Conservation (phyloP, 2,113 vertebrate species). For the Mellivora capensis region DNA sequence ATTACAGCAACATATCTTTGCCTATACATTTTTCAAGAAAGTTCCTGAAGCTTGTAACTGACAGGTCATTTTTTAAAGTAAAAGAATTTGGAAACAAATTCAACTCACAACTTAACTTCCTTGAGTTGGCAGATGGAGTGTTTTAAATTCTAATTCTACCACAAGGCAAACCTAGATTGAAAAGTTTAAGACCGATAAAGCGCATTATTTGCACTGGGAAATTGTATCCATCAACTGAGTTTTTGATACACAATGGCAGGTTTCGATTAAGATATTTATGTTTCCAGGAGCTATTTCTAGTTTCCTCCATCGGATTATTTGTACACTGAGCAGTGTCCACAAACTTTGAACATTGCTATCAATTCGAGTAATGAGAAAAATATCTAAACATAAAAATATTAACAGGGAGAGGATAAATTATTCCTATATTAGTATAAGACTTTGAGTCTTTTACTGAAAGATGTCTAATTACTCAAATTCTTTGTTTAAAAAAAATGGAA, state of each 20-base stretch:
- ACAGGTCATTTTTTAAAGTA: not conserved
- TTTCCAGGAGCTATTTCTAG: not conserved
- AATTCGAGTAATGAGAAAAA: not conserved
- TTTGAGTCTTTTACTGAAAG: not conserved
- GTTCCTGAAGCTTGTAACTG: not conserved
- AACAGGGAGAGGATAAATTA: not conserved
- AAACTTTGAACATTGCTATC: not conserved
- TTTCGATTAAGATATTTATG: not conserved
- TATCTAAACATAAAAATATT: not conserved
- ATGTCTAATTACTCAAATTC: not conserved
- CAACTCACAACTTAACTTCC: not conserved
- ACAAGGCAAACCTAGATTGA: not conserved
- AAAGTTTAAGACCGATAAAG: not conserved
- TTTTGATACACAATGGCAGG: not conserved
- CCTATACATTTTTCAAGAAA: not conserved
- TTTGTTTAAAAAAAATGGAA: conserved; percentile 26
- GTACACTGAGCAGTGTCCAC: not conserved
- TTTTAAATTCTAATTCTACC: conserved; percentile 32
- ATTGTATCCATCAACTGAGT: not conserved
- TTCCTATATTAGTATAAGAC: not conserved
- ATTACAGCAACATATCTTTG: not conserved
- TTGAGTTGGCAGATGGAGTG: not conserved
- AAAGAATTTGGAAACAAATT: conserved; percentile 12
- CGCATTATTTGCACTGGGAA: not conserved
- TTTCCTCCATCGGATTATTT: not conserved